A percentile compares a stretch with the other conserved stretches of the same genome.
Evolutionary conservation across 2,888 invertebrate species (phyloP).

Genomic region (Falcaria lacertinaria): DNA sequence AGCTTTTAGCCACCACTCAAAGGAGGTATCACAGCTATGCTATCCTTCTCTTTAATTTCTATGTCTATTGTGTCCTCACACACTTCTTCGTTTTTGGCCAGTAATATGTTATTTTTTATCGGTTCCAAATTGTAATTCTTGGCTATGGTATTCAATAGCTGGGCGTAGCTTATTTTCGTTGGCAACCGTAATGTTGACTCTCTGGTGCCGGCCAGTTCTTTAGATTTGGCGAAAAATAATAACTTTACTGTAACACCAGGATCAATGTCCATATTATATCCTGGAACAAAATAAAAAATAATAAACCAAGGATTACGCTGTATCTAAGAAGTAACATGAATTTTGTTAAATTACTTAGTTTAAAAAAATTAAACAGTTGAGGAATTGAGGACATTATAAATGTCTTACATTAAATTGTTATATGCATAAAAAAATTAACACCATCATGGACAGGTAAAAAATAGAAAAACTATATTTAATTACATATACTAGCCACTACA

Average conservation of each 20-base stretch:
- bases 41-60: slow-evolving; percentile 84
- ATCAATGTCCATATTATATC: slow-evolving; percentile 70
- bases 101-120: slow-evolving; percentile 84
- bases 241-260: slow-evolving; percentile 81
- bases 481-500: too few species aligned
- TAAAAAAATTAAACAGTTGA: too few species aligned
- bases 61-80: slow-evolving; percentile 77
- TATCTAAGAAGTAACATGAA: too few species aligned
- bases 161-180: slow-evolving; percentile 70
- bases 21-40: slow-evolving; percentile 95
- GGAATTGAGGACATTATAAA: too few species aligned
- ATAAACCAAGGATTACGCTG: too few species aligned
- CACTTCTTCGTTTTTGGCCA: slow-evolving; percentile 92
- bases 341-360: too few species aligned
- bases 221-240: slow-evolving; percentile 94
- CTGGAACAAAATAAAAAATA: slow-evolving; percentile 35
- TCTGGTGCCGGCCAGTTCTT: slow-evolving; percentile 86
- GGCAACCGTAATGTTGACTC: slow-evolving; percentile 77
- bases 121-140: slow-evolving; percentile 81
- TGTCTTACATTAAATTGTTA: too few species aligned
- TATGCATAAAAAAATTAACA: too few species aligned
- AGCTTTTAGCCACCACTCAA: slow-evolving; percentile 90
- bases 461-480: too few species aligned
- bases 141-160: slow-evolving; percentile 82
- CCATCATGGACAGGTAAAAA: too few species aligned